Conservation (phyloP, 2,797 vertebrate genomes). For the Cossypha heuglini region DNA sequence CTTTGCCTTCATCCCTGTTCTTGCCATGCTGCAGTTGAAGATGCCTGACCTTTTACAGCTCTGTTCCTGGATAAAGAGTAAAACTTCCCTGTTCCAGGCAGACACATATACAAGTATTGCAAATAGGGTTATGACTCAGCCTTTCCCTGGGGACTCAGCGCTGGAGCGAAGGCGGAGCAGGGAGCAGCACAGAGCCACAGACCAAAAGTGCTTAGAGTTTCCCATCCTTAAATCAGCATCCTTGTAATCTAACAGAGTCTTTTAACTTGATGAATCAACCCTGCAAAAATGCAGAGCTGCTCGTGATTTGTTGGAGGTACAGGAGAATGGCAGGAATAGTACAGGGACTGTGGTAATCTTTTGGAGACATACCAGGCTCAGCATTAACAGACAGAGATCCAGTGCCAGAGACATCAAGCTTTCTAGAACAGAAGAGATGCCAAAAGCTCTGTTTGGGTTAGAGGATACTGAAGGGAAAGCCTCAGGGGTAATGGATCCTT, state of each 20-base stretch:
- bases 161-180: background rate
- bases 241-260: slow-evolving; percentile 15
- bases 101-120: background rate
- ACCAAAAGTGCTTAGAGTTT: slow-evolving; percentile 14
- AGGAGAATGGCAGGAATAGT: slow-evolving; percentile 7
- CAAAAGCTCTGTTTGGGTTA: slow-evolving; percentile 44
- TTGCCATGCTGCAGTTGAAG: background rate
- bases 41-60: slow-evolving; percentile 11
- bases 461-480: slow-evolving; percentile 29
- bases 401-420: slow-evolving; percentile 32
- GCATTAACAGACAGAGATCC: background rate
- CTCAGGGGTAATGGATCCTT: background rate
- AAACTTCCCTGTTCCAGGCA: background rate
- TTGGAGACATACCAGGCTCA: slow-evolving; percentile 25
- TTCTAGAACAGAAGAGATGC: slow-evolving; percentile 31
- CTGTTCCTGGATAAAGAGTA: background rate
- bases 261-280: slow-evolving; percentile 48
- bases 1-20: background rate
- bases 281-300: slow-evolving; percentile 35
- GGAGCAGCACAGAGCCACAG: background rate
- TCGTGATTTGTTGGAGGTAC: slow-evolving; percentile 21
- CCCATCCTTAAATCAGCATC: background rate
- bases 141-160: background rate
- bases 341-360: background rate
- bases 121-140: slow-evolving; percentile 52